phyloP scores from a whole-genome alignment of 2,888 invertebrate genomes.

The Sericinus montela region DNA sequence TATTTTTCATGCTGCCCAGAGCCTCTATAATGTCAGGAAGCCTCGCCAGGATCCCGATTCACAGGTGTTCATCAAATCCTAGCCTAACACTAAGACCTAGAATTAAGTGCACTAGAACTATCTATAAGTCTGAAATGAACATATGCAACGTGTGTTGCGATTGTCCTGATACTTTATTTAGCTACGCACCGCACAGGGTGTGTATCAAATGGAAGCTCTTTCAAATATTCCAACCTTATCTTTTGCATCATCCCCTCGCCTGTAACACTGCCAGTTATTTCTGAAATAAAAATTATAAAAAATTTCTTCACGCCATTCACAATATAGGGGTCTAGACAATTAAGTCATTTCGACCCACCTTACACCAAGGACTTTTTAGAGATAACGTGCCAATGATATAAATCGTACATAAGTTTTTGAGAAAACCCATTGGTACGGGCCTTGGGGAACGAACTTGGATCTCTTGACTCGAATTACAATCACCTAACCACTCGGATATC shows the following conservation, averaged over 20 bases:
- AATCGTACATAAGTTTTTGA: no score
- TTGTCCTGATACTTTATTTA: constrained; percentile 55
- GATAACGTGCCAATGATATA: no score
- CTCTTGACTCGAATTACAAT: no score
- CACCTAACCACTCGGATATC: no score
- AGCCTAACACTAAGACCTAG: constrained; percentile 23
- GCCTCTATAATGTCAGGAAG: constrained; percentile 71
- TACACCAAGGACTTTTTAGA: no score
- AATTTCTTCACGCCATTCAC: no score
- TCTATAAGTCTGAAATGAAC: constrained; percentile 38
- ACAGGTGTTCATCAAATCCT: constrained; percentile 62
- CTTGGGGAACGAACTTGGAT: no score
- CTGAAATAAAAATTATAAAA: background rate
- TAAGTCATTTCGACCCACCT: no score
- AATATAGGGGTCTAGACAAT: no score
- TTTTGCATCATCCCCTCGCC: constrained; percentile 58
- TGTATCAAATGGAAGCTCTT: constrained; percentile 58
- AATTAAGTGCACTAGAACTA: constrained; percentile 17
- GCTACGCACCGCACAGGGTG: constrained; percentile 54
- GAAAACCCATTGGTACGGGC: no score
- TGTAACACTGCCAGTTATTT: constrained; percentile 52
- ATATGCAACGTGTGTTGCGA: constrained; percentile 50
- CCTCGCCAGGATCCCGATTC: constrained; percentile 71
- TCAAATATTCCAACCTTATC: constrained; percentile 45
- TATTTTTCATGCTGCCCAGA: constrained; percentile 61